Base-by-base conservation (phyloP, 2,797 vertebrate species). In the Anguilla marmorata region DNA sequence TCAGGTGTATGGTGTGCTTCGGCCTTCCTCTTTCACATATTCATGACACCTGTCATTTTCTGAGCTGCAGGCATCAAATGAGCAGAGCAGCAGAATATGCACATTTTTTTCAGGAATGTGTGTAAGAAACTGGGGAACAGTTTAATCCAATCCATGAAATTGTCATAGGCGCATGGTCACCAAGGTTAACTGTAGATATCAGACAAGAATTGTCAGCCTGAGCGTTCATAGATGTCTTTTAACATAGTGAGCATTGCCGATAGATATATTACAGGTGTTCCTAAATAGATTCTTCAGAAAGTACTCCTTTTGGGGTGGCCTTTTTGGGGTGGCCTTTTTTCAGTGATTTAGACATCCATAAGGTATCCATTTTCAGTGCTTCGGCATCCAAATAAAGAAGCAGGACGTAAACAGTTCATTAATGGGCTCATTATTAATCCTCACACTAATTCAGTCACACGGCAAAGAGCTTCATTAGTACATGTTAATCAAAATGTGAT, bases 371-470 rank as follows among this genome's bases (percentile, higher is more conserved):
- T 66, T 66, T 66, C n/a, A 66, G 5, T 3, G n/a, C n/a, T 8
- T 9, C n/a, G 5, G 63, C 30, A 74, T 74, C 27, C 72, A 33
- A 11, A 74, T 27, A 27, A 27, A 66, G 24, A 66, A 66, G 0
- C 63, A n/a, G 63, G 63, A 66, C 24, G 63, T 66, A 66, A 66
- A 66, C 63, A 66, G 63, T n/a, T 66, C n/a, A 74, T 74, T 74
- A 74, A 37, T 37, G 33, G 72, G 0, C 7, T 21, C 33, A 37
- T 37, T 37, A 74, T 74, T 19, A 74, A 33, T 37, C 30, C 72
- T 66, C 24, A n/a, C 24, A 24, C 30, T 74, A 74, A 74, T 74
- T 33, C 14, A 74, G 72, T 37, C 72, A 74, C 33, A 74, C 37
- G 72, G 63, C n/a, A 30, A 37, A 33, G 66, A 27, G 33, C 19